A percentile compares a stretch with the other conserved stretches of the same genome.
These are phyloP conservation scores for Brachionus plicatilis DNA, from an alignment of 1,140 invertebrate genomes.

Conservation along the genomic window DNA sequence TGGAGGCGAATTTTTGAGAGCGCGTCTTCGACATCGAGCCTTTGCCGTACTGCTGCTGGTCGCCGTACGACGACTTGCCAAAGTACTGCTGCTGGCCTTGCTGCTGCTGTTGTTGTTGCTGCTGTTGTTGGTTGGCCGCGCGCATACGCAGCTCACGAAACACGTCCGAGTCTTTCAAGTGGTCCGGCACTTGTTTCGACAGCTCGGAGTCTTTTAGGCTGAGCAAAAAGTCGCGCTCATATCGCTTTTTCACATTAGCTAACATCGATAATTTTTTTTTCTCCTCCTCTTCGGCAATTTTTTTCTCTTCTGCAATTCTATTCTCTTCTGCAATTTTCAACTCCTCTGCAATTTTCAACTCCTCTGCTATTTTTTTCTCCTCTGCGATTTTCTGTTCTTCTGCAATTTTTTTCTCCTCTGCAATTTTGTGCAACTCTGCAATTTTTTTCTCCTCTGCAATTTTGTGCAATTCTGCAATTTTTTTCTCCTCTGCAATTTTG, in stretches of 20 bases:
- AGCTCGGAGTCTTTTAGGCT: neutral
- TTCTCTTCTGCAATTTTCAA: neutral
- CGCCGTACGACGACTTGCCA: neutral
- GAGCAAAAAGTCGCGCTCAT: neutral
- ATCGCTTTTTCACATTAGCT: neutral
- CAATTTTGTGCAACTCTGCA: too few species aligned
- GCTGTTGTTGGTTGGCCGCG: too few species aligned
- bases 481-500: too few species aligned
- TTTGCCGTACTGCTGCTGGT: neutral
- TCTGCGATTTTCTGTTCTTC: too few species aligned
- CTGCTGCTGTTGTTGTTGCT: too few species aligned
- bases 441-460: too few species aligned
- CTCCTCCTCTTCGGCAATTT: neutral
- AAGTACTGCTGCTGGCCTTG: neutral
- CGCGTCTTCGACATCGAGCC: neutral
- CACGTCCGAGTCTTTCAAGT: neutral
- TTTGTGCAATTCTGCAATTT: too few species aligned
- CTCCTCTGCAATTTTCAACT: too few species aligned
- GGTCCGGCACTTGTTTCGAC: neutral
- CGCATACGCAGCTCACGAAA: neutral
- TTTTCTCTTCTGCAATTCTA: neutral
- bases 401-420: too few species aligned
- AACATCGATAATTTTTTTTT: neutral
- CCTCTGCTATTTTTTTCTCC: too few species aligned
- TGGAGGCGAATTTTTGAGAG: neutral